These are phyloP conservation scores for Pterois miles DNA, from an alignment of 2,797 vertebrate species.

Conservation along the genomic window DNA sequence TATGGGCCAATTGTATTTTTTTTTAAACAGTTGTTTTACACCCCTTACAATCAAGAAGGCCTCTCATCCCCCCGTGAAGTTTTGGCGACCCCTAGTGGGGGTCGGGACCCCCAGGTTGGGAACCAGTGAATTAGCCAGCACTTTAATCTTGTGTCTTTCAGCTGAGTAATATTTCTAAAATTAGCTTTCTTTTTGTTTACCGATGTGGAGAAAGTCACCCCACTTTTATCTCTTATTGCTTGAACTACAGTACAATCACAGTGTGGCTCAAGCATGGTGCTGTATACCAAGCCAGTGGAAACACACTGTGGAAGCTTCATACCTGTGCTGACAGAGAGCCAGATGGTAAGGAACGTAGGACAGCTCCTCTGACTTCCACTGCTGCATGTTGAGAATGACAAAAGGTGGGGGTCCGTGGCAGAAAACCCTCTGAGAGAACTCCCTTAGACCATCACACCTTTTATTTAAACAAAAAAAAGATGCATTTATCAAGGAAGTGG, in stretches of 20 bases:
- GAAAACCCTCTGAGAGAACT: slow-evolving; percentile 89
- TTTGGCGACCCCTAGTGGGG: no score
- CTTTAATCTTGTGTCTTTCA: neutral
- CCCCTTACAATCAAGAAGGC: no score
- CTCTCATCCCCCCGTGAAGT: no score
- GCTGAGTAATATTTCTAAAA: neutral
- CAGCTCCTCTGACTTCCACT: slow-evolving; percentile 91
- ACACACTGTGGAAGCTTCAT: slow-evolving; percentile 15
- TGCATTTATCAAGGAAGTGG: neutral
- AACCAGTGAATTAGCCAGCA: neutral
- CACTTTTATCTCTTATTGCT: neutral
- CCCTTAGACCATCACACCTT: slow-evolving; percentile 88
- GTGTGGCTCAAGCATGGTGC: neutral
- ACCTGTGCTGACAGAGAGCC: slow-evolving; percentile 90
- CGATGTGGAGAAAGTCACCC: neutral
- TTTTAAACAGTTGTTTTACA: no score
- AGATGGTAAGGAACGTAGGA: slow-evolving; percentile 91
- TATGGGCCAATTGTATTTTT: no score
- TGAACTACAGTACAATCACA: neutral
- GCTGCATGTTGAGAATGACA: slow-evolving; percentile 93
- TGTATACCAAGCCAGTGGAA: neutral
- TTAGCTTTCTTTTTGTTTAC: no score
- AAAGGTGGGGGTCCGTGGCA: slow-evolving; percentile 90
- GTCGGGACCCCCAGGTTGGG: no score
- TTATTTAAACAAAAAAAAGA: neutral